phyloP scores from a whole-genome alignment of 2,113 vertebrate species.

The Alligator sinensis region DNA sequence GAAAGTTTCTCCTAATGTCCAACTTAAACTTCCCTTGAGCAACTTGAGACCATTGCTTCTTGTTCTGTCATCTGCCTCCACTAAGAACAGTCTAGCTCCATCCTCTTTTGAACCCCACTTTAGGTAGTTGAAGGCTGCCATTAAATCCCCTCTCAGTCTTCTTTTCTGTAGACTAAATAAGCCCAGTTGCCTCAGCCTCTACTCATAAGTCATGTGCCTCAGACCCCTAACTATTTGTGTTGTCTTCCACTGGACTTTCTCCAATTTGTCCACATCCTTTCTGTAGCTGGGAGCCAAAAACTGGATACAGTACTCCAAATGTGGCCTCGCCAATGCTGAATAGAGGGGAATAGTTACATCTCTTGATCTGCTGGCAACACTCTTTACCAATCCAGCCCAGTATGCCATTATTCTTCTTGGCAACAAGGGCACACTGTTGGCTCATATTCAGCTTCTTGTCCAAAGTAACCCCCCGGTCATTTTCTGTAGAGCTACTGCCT shows the following conservation, averaged over 20 bases:
- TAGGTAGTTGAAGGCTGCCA: neutral
- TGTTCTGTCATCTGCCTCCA: neutral
- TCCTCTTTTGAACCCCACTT: neutral
- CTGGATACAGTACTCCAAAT: neutral
- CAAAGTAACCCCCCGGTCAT: neutral
- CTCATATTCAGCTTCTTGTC: neutral
- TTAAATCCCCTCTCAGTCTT: no score
- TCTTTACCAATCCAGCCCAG: neutral
- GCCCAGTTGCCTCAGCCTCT: neutral
- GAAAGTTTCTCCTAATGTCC: neutral
- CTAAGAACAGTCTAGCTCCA: neutral
- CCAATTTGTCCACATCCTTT: neutral
- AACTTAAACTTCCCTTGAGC: neutral
- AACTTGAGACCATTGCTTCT: neutral
- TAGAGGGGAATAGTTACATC: no score
- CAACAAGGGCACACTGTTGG: neutral
- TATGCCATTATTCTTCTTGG: neutral
- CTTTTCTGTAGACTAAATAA: no score
- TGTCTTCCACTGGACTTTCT: neutral
- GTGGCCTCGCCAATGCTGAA: no score
- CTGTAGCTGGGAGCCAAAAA: neutral
- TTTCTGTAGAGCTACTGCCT: neutral
- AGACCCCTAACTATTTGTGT: neutral
- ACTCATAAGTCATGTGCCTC: neutral
- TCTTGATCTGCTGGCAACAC: neutral